phyloP scores from a whole-genome alignment of 2,797 vertebrate species.

The Podarcis siculus region DNA sequence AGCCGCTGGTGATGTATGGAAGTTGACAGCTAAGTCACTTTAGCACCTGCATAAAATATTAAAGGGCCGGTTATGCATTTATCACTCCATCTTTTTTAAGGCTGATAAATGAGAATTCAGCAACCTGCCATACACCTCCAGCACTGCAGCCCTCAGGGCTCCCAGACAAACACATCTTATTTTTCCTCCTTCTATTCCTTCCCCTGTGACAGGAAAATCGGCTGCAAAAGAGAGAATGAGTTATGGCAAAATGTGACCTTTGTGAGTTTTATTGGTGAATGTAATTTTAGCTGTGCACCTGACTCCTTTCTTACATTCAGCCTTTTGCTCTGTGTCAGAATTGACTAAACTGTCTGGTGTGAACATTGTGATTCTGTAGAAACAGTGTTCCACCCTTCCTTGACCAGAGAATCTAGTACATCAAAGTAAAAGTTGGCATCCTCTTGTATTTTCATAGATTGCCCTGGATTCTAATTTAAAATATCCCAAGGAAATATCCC shows the following conservation, averaged over 20 bases:
- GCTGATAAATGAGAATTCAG: conserved; percentile 85
- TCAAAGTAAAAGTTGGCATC: background rate
- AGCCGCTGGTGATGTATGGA: conserved; percentile 81
- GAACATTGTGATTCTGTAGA: conserved; percentile 55
- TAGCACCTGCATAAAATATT: conserved; percentile 85
- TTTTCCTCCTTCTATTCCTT: conserved; percentile 73
- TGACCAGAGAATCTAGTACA: background rate
- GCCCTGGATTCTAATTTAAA: conserved; percentile 67
- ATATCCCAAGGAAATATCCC: conserved; percentile 53
- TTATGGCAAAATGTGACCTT: conserved; percentile 84
- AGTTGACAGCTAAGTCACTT: conserved; percentile 82
- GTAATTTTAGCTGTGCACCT: conserved; percentile 91
- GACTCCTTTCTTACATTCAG: conserved; percentile 79
- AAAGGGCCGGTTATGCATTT: conserved; percentile 85
- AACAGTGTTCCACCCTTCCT: conserved; percentile 23
- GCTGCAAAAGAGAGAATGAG: conserved; percentile 80
- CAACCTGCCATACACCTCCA: conserved; percentile 81
- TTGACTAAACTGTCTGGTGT: conserved; percentile 75
- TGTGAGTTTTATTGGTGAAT: conserved; percentile 83
- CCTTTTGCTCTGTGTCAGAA: conserved; percentile 77
- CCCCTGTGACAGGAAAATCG: conserved; percentile 75
- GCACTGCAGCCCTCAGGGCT: conserved; percentile 79
- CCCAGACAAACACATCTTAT: conserved; percentile 82
- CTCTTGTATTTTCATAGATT: conserved; percentile 48
- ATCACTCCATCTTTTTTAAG: conserved; percentile 86